These are phyloP conservation scores for Syngnathoides biaculeatus DNA, from an alignment of 2,113 vertebrate species.

Conservation along the genomic window DNA sequence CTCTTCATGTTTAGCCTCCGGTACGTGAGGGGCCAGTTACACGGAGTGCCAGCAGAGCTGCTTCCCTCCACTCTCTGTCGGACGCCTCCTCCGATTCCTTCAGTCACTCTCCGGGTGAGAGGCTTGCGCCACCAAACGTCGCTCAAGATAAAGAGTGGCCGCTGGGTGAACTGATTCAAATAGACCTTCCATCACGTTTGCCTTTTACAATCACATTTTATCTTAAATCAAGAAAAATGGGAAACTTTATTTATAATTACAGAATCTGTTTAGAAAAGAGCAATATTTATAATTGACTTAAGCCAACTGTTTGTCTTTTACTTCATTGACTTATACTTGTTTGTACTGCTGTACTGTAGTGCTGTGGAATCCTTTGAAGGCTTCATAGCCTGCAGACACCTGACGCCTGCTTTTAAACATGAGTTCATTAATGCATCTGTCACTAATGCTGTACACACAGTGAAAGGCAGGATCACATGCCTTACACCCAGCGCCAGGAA, in stretches of 20 bases:
- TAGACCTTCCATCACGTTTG: not conserved
- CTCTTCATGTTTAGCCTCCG: constrained; percentile 77
- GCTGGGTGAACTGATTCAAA: not conserved
- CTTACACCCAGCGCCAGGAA: constrained; percentile 15
- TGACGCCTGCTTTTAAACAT: constrained; percentile 46
- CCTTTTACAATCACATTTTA: not conserved
- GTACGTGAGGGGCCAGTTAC: constrained; percentile 64
- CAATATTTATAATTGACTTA: not conserved
- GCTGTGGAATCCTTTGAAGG: constrained; percentile 27
- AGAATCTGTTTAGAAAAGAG: not conserved
- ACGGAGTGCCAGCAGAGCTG: constrained; percentile 63
- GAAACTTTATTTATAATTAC: not conserved
- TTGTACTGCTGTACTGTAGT: constrained; percentile 37
- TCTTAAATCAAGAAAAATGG: not conserved
- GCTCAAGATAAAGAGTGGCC: not conserved
- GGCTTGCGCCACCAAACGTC: not conserved
- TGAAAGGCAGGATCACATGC: constrained; percentile 23
- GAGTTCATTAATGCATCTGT: constrained; percentile 41
- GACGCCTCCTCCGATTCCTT: constrained; percentile 81
- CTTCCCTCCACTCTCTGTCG: constrained; percentile 74
- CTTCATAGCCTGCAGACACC: constrained; percentile 25
- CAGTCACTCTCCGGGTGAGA: constrained; percentile 79
- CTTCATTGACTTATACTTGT: constrained; percentile 11
- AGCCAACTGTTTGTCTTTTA: not conserved
- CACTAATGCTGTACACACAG: constrained; percentile 37